These are phyloP conservation scores for Drosophila falleni DNA, from an alignment of 2,888 invertebrate genomes.

Conservation along the genomic window DNA sequence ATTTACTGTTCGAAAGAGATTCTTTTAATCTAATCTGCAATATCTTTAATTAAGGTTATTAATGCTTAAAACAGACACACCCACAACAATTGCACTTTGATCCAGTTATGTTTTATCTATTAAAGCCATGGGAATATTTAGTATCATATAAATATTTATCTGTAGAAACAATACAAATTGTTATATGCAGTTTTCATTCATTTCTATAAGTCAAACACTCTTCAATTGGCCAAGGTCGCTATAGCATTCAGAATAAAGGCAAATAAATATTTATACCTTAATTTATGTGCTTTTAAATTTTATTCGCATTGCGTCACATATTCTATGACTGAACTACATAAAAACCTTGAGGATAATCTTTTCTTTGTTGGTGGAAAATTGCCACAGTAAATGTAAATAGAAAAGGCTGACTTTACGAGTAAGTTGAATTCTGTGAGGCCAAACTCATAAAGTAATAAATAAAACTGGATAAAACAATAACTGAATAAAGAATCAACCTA, in stretches of 20 bases:
- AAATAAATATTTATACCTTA: constrained; percentile 64
- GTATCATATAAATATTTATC: constrained; percentile 35
- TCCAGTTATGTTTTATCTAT: constrained; percentile 16
- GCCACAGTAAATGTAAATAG: constrained; percentile 21
- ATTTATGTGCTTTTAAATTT: constrained; percentile 53
- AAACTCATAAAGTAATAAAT: background rate
- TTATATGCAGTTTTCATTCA: constrained; percentile 5
- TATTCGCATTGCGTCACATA: constrained; percentile 46
- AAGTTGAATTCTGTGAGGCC: background rate
- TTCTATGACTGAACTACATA: constrained; percentile 34
- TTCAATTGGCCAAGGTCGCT: constrained; percentile 48
- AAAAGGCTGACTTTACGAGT: background rate
- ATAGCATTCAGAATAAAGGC: constrained; percentile 17
- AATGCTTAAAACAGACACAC: constrained; percentile 14
- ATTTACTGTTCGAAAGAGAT: background rate
- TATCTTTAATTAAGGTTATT: constrained; percentile 11
- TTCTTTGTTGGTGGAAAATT: constrained; percentile 31
- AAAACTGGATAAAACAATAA: background rate
- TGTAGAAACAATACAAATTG: background rate
- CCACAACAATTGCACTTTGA: constrained; percentile 32
- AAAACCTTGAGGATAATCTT: constrained; percentile 24
- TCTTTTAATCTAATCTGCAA: constrained; percentile 17
- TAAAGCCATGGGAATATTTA: constrained; percentile 3
- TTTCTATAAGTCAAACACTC: constrained; percentile 45
- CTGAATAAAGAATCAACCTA: background rate